phyloP scores from a whole-genome alignment of 1,140 invertebrate species.

The Magallana gigas region DNA sequence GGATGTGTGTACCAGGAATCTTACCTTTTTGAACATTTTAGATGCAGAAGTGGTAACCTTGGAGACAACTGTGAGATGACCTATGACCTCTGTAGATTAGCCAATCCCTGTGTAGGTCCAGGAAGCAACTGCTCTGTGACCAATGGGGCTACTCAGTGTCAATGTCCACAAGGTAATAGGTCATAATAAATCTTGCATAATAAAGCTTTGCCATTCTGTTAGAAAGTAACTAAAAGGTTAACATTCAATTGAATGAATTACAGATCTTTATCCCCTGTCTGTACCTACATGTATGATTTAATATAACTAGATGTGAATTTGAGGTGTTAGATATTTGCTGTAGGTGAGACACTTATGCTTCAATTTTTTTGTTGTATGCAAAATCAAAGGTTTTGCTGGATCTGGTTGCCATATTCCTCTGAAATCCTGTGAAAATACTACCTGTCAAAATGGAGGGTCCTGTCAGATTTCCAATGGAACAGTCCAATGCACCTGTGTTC shows the following conservation, averaged over 20 bases:
- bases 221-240: no score
- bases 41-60: constrained; percentile 21
- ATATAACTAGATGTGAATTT: no score
- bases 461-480: constrained; percentile 51
- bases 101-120: constrained; percentile 54
- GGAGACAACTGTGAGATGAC: constrained; percentile 48
- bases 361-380: no score
- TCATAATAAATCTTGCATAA: no score
- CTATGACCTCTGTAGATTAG: constrained; percentile 50
- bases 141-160: constrained; percentile 29
- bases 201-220: no score
- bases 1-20: no score
- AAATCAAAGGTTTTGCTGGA: constrained; percentile 41
- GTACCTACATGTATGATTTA: no score
- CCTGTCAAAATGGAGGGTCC: constrained; percentile 81
- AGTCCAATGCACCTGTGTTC: constrained; percentile 58
- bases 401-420: constrained; percentile 51
- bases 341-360: no score
- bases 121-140: constrained; percentile 45
- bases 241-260: no score
- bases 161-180: constrained; percentile 39
- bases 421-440: constrained; percentile 84
- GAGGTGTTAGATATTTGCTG: no score
- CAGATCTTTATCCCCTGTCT: no score
- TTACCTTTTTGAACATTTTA: not conserved